Conservation (phyloP, 2,113 vertebrate genomes). For the Oceanites oceanicus region DNA sequence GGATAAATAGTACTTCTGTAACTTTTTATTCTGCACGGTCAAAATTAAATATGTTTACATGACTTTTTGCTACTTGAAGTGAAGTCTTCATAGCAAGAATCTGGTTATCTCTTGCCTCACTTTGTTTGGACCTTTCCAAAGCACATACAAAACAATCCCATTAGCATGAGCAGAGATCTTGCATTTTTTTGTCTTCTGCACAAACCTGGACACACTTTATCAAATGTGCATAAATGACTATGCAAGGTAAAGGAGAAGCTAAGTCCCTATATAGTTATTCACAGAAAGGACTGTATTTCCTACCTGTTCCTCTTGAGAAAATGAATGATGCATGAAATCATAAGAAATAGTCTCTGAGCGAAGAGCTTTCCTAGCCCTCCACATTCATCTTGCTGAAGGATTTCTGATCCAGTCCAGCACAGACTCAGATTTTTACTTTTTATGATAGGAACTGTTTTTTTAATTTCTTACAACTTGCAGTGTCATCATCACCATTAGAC, state of each 20-base stretch:
- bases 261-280: background rate
- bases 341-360: background rate
- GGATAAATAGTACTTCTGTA: background rate
- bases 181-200: background rate
- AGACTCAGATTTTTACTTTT: background rate
- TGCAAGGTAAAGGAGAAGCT: background rate
- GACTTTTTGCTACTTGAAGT: background rate
- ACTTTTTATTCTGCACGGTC: background rate
- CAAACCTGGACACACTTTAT: background rate
- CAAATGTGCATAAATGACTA: background rate
- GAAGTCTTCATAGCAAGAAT: background rate
- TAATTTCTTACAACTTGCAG: background rate
- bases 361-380: background rate
- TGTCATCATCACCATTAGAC: background rate
- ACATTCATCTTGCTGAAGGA: background rate
- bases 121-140: background rate
- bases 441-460: background rate
- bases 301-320: background rate
- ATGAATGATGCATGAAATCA: slow-evolving; percentile 18
- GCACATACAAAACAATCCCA: background rate
- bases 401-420: background rate
- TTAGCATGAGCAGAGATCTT: background rate
- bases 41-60: background rate
- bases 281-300: background rate
- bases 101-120: background rate